Conservation (phyloP, 2,888 invertebrate genomes). For the Temnothorax rugatulus region DNA sequence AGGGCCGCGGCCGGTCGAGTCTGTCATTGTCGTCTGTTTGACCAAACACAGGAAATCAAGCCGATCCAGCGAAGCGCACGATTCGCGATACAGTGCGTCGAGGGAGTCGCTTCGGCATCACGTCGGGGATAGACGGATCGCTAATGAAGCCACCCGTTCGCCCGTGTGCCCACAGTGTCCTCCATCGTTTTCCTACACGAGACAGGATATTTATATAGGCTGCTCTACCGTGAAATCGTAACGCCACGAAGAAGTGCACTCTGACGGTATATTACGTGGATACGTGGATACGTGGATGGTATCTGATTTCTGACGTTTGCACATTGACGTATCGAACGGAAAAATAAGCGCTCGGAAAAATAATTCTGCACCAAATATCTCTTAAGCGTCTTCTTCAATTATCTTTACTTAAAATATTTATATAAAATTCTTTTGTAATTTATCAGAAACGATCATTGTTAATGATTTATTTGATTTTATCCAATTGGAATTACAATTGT, state of each 20-base stretch:
- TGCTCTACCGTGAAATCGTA: conserved; percentile 51
- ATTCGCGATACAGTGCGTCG: conserved; percentile 67
- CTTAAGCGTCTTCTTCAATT: not conserved
- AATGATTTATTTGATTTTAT: not conserved
- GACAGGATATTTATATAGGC: conserved; percentile 25
- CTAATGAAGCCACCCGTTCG: conserved; percentile 77
- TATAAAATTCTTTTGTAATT: not conserved
- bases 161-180: conserved; percentile 15
- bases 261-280: not conserved
- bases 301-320: conserved; percentile 24
- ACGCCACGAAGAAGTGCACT: conserved; percentile 34
- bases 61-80: conserved; percentile 67
- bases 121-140: conserved; percentile 72
- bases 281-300: not conserved
- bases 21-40: conserved; percentile 79
- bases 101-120: conserved; percentile 63
- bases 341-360: not conserved
- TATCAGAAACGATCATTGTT: not conserved
- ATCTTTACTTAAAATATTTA: not conserved
- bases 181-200: conserved; percentile 44
- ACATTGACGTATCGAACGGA: not conserved
- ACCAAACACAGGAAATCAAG: conserved; percentile 79
- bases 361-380: not conserved
- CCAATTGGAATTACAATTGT: not conserved
- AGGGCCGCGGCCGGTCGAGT: conserved; percentile 57